These are phyloP conservation scores for Porites lutea DNA, from an alignment of 64 coral and sea anemone genomes.

Conservation along the genomic window DNA sequence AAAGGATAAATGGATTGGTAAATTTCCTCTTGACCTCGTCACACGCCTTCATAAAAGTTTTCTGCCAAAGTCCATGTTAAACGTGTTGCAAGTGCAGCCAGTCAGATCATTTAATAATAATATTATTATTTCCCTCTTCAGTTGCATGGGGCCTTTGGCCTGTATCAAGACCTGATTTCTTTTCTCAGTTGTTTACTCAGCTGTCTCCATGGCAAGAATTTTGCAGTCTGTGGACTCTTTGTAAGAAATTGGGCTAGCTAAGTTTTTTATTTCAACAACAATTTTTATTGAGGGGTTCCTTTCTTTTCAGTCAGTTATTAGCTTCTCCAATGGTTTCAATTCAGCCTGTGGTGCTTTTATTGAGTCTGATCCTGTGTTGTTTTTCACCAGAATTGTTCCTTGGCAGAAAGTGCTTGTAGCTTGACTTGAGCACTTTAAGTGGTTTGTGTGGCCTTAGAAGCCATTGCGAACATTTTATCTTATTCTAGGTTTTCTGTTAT, in stretches of 20 bases:
- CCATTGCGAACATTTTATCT: background rate
- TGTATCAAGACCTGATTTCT: conserved; percentile 16
- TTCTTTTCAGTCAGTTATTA: too few relatives aligned
- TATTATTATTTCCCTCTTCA: background rate
- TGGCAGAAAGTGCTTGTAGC: conserved; percentile 9
- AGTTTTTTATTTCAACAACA: background rate
- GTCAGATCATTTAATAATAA: background rate
- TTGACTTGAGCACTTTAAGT: conserved; percentile 43
- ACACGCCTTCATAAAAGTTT: background rate
- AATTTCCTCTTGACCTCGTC: background rate
- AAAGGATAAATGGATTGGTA: background rate
- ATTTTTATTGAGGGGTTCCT: background rate
- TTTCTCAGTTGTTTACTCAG: background rate
- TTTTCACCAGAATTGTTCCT: conserved; percentile 70
- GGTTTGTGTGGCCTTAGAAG: background rate
- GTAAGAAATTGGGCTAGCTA: background rate
- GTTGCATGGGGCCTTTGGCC: background rate
- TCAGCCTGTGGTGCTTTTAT: conserved; percentile 14
- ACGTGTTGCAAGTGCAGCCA: background rate
- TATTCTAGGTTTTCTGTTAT: background rate
- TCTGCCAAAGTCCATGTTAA: background rate
- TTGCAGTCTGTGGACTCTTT: too few relatives aligned
- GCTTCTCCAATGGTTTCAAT: conserved; percentile 6
- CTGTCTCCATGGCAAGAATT: too few relatives aligned
- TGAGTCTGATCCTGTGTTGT: conserved; percentile 3